A percentile compares a stretch with the other conserved stretches of the same genome.
Conservation (phyloP, 2,113 vertebrate species). For the Marmota monax region DNA sequence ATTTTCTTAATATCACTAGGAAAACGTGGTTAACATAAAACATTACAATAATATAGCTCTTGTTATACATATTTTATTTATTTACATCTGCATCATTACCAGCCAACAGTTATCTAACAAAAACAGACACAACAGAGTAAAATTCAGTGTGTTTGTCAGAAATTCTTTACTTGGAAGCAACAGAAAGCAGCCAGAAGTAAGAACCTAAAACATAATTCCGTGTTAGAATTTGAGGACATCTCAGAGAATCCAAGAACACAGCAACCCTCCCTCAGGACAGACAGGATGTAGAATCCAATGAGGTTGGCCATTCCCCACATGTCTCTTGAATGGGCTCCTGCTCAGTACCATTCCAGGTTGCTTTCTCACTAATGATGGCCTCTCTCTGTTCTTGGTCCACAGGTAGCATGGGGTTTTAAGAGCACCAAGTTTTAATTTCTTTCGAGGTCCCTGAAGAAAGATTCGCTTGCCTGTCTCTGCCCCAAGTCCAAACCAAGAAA, state of each 20-base stretch:
- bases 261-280: neutral
- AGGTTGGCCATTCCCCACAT: neutral
- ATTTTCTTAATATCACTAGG: neutral
- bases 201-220: neutral
- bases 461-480: neutral
- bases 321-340: neutral
- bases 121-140: neutral
- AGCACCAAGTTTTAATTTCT: neutral
- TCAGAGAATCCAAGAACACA: neutral
- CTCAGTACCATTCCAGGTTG: neutral
- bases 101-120: constrained; percentile 13
- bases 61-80: constrained; percentile 62
- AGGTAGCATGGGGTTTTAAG: neutral
- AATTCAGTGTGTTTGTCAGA: neutral
- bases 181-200: constrained; percentile 8
- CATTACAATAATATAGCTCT: constrained; percentile 15
- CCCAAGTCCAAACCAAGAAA: neutral
- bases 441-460: neutral
- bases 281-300: neutral
- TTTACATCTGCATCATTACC: constrained; percentile 5
- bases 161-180: neutral
- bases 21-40: constrained; percentile 46
- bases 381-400: neutral
- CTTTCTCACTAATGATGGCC: neutral
- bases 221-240: neutral